Evolutionary conservation across 2,888 invertebrate species (phyloP), one percentile per base, ranked within the genome.

Genomic region (Megastigmus dorsalis): DNA sequence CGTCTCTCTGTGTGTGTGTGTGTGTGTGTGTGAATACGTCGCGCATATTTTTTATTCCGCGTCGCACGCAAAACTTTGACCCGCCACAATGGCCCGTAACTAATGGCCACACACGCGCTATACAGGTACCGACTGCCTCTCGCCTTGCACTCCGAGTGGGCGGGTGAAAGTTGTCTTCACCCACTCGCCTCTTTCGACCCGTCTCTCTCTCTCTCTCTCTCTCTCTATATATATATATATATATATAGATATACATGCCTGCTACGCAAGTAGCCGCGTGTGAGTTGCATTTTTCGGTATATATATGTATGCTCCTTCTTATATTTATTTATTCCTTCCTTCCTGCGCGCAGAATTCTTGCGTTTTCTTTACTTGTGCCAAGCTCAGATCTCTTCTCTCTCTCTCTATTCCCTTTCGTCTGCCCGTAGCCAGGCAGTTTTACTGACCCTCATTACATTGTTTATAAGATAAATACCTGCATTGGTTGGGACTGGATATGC

Each of bases 91-190:
- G 70, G 79, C 70, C 77, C 67, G 79, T 80, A 76, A 78, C 77
- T 79, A 78, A 80, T 81, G 76, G 45, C 18, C 57, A 59, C 77
- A 45, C 41, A 18, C 68, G 54, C 43, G 67, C 10, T n/a, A n/a
- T n/a, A n/a, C 36, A 10, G 30, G 45, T 5, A 23, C 3, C 52
- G 10, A n/a, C 30, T 30, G 73, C 65, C 74, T 65, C 67, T 71
- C 74, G 62, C 78, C n/a, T n/a, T n/a, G 36, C 68, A 23, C 71
- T 54, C n/a, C 60, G 36, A 80, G 85, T 85, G 81, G 84, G 85
- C 80, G 83, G 80, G 84, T 84, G 84, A 85, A 86, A 85, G 85
- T 84, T 82, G 81, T 81, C 78, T 74, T 82, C 79, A 78, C 82
- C 80, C 80, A 74, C 73, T 80, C 74, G 65, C 28, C 60, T 69